Base-by-base conservation (phyloP, 2,888 invertebrate species). In the Oxytorus armatus region DNA sequence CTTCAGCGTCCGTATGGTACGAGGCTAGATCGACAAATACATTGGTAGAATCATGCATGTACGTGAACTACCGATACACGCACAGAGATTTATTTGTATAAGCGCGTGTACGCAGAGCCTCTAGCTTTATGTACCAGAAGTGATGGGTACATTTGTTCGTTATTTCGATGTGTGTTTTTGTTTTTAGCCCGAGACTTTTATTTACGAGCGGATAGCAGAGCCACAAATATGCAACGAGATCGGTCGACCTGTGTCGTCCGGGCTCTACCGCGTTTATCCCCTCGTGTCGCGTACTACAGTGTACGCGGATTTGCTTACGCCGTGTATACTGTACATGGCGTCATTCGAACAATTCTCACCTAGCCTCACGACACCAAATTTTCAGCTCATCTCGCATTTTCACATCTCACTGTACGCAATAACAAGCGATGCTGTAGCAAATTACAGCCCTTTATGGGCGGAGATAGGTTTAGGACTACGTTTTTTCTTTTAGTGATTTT, bases 71-170 rank as follows among this genome's bases (percentile, higher is more conserved):
- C n/a, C n/a, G n/a, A 49, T 16, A 36, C 11, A 36, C n/a, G 7
- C 49, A 44, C 10, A 21, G 1, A 21, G 44, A 70, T 70, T 49
- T 72, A 44, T 72, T 7, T 33, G 36, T 47, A 49, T 29, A 53
- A 66, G 59, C 61, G 63, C 25, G 16, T 29, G 18, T 29, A 70
- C 51, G 47, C 44, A 70, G 49, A 69, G 59, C 66, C 66, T 63
- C 77, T 68, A 16, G 65, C 87, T 91, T 91, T 92, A 91, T 92
- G 91, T 91, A 90, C 88, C 91, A 90, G 90, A 91, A 92, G 89
- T 90, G 91, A 92, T 91, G 88, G 88, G 86, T 89, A 88, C 89
- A 88, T 90, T 91, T 89, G 89, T 90, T 90, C 89, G 89, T 90
- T 90, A 90, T 89, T 90, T 90, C 88, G 87, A 85, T 86, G 85